Conservation (phyloP, 1,140 invertebrate species). For the Drosophila equinoxialis region DNA sequence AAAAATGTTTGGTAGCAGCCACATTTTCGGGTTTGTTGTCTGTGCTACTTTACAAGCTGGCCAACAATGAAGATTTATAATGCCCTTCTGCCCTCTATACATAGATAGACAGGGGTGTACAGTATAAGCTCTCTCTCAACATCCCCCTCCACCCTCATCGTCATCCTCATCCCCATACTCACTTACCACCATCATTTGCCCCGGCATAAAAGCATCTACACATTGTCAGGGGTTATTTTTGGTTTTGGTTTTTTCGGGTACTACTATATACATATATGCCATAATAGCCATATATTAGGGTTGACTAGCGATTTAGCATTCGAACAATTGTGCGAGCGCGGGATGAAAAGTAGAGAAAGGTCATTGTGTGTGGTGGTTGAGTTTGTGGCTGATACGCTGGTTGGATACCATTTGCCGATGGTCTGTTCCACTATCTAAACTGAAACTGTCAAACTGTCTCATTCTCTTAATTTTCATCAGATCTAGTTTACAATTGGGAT, state of each 20-base stretch:
- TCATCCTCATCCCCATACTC: not conserved
- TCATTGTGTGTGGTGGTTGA: constrained; percentile 10
- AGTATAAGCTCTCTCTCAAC: not conserved
- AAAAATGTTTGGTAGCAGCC: constrained; percentile 44
- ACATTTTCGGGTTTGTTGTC: constrained; percentile 69
- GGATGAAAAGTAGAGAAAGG: constrained; percentile 15
- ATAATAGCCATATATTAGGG: constrained; percentile 78
- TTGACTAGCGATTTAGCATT: constrained; percentile 66
- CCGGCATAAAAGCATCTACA: not conserved
- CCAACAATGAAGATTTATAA: constrained; percentile 80
- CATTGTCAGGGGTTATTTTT: constrained; percentile 33
- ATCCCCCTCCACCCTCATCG: not conserved
- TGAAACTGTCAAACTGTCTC: not conserved
- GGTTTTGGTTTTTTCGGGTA: constrained; percentile 30
- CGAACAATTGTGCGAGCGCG: constrained; percentile 53
- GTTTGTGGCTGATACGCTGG: not conserved
- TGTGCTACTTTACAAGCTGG: constrained; percentile 71
- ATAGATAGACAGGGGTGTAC: not conserved
- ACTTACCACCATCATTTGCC: not conserved
- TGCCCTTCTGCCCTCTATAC: constrained; percentile 26
- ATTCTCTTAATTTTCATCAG: not conserved
- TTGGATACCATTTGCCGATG: not conserved
- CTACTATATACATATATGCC: constrained; percentile 48
- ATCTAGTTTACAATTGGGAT: not conserved
- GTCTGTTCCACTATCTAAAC: not conserved